Evolutionary conservation across 2,113 vertebrate genomes (phyloP).

Genomic region (Hippocampus guttulatus): DNA sequence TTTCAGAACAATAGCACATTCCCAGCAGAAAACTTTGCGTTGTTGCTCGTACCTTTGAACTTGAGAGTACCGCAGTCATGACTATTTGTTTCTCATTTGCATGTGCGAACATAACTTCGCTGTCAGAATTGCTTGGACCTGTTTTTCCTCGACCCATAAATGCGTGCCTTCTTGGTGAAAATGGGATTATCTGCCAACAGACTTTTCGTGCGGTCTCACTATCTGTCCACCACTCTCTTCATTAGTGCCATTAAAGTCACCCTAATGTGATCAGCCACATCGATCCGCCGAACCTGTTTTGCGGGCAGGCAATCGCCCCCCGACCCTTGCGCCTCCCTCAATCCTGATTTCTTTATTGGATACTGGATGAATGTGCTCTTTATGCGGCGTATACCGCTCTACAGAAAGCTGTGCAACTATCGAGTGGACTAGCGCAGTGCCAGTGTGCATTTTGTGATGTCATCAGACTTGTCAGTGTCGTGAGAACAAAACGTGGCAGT

Average conservation of each 20-base stretch:
- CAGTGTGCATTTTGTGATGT: conserved; percentile 54
- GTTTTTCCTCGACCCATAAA: background rate
- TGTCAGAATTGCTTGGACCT: background rate
- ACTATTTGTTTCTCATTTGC: background rate
- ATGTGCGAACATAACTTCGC: background rate
- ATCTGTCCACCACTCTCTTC: conserved; percentile 57
- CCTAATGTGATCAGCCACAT: conserved; percentile 63
- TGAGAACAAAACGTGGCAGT: background rate
- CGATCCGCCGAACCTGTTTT: conserved; percentile 39
- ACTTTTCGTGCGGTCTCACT: conserved; percentile 25
- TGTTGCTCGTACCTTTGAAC: background rate
- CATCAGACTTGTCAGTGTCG: conserved; percentile 24
- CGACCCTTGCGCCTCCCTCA: conserved; percentile 10
- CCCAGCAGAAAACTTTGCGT: conserved; percentile 21
- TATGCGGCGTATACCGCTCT: conserved; percentile 2
- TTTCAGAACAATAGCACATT: conserved; percentile 24
- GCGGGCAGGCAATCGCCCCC: conserved; percentile 28
- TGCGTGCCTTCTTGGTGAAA: background rate
- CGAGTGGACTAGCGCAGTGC: conserved; percentile 42
- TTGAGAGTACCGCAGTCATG: background rate
- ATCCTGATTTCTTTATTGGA: conserved; percentile 17
- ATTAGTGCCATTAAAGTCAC: conserved; percentile 59
- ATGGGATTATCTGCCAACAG: conserved; percentile 19
- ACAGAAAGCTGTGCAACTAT: conserved; percentile 16
- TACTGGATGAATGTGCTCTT: conserved; percentile 11